Conservation (phyloP, 2,797 vertebrate genomes). For the Acipenser transmontanus region DNA sequence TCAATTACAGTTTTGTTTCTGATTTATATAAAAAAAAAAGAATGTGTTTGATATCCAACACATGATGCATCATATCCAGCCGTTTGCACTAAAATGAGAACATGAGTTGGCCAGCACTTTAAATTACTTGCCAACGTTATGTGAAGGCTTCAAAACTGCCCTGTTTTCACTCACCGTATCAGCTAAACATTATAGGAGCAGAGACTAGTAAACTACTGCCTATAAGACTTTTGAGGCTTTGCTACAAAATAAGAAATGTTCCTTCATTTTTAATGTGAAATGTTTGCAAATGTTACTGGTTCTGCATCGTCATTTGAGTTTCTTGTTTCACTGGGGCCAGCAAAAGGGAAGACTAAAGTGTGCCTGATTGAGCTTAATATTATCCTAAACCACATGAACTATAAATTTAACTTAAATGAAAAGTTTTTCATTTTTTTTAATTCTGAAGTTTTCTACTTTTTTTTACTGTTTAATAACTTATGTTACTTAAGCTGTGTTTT, state of each 20-base stretch:
- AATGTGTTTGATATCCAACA: constrained; percentile 54
- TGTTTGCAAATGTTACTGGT: constrained; percentile 30
- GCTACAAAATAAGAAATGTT: constrained; percentile 30
- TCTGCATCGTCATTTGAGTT: constrained; percentile 7
- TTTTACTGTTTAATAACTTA: constrained; percentile 85
- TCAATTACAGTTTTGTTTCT: constrained; percentile 26
- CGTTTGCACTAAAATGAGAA: constrained; percentile 33
- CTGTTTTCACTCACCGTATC: constrained; percentile 39
- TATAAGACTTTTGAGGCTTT: constrained; percentile 63
- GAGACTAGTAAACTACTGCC: constrained; percentile 39
- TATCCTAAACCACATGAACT: constrained; percentile 45
- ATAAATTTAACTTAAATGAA: constrained; percentile 57
- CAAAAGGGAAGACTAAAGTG: constrained; percentile 36
- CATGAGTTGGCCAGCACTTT: constrained; percentile 58
- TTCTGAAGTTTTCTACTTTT: constrained; percentile 75
- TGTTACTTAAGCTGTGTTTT: constrained; percentile 89
- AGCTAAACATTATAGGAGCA: constrained; percentile 45
- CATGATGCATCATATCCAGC: constrained; percentile 48
- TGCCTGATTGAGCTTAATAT: constrained; percentile 46
- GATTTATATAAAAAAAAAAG: constrained; percentile 34
- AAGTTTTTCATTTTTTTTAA: constrained; percentile 41
- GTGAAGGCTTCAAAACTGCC: constrained; percentile 48
- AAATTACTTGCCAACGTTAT: constrained; percentile 46
- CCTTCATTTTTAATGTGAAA: constrained; percentile 25
- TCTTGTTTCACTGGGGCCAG: constrained; percentile 35